These are phyloP conservation scores for Drosophila virilis DNA, from an alignment of 1,140 invertebrate genomes.

Conservation along the genomic window DNA sequence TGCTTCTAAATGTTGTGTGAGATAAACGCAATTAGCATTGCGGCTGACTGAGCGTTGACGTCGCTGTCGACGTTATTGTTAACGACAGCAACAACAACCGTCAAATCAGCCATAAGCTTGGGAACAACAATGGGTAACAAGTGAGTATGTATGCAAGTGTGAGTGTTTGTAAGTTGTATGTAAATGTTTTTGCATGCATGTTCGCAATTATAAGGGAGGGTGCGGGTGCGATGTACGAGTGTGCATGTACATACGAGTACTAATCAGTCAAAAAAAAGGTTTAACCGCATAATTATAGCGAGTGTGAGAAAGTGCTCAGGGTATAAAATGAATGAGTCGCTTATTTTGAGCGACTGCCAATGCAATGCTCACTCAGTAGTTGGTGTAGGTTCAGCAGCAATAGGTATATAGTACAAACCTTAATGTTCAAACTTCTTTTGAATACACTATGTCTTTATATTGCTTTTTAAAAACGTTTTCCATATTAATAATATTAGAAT, in stretches of 20 bases:
- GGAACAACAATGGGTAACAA: constrained; percentile 68
- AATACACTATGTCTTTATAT: background rate
- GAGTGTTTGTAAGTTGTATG: constrained; percentile 31
- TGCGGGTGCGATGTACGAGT: constrained; percentile 47
- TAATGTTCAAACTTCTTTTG: background rate
- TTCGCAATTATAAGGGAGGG: constrained; percentile 76
- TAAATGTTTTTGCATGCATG: constrained; percentile 77
- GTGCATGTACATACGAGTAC: constrained; percentile 32
- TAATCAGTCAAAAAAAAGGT: constrained; percentile 70
- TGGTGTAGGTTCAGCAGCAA: background rate
- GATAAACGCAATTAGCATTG: constrained; percentile 84
- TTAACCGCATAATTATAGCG: constrained; percentile 61
- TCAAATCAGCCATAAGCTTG: constrained; percentile 63
- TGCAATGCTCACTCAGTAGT: background rate
- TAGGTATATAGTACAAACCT: background rate
- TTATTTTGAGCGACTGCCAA: background rate
- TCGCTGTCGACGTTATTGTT: constrained; percentile 14
- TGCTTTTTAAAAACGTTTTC: background rate
- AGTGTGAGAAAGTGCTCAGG: constrained; percentile 70
- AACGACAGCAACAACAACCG: constrained; percentile 41
- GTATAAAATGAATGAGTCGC: constrained; percentile 10
- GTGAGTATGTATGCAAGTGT: constrained; percentile 33
- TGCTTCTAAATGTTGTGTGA: constrained; percentile 64
- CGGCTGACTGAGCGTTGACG: constrained; percentile 33
- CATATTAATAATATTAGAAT: background rate